These are phyloP conservation scores for Harmothoe impar DNA, from an alignment of 2,888 invertebrate genomes.

Conservation along the genomic window DNA sequence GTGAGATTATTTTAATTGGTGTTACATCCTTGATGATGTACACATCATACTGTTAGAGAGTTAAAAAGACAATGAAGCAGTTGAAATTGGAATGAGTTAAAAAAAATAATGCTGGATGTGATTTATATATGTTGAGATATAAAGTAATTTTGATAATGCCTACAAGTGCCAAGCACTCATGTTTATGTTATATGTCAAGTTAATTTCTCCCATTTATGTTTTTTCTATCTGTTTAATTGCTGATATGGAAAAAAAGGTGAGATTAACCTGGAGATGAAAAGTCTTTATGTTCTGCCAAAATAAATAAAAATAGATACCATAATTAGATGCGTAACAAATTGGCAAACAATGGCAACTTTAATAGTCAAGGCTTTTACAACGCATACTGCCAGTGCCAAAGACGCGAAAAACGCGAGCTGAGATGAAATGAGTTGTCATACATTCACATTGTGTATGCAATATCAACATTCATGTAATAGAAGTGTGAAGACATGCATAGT, in stretches of 20 bases:
- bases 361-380: too few relatives aligned
- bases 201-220: background rate
- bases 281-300: background rate
- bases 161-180: slow-evolving; percentile 17
- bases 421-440: too few relatives aligned
- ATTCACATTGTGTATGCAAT: too few relatives aligned
- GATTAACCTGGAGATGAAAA: slow-evolving; percentile 5
- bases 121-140: background rate
- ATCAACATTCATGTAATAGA: too few relatives aligned
- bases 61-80: background rate
- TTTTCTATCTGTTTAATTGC: background rate
- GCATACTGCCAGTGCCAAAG: too few relatives aligned
- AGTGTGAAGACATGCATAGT: too few relatives aligned
- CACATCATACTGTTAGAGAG: background rate
- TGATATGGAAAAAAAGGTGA: background rate
- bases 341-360: too few relatives aligned
- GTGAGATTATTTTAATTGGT: background rate
- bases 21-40: background rate
- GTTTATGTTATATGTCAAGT: background rate
- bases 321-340: too few relatives aligned
- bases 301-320: too few relatives aligned
- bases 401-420: too few relatives aligned
- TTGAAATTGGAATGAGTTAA: background rate
- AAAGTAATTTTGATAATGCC: slow-evolving; percentile 11
- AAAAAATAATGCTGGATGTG: background rate